Evolutionary conservation across 2,888 invertebrate genomes (phyloP).

Genomic region (Anaspis maculata): DNA sequence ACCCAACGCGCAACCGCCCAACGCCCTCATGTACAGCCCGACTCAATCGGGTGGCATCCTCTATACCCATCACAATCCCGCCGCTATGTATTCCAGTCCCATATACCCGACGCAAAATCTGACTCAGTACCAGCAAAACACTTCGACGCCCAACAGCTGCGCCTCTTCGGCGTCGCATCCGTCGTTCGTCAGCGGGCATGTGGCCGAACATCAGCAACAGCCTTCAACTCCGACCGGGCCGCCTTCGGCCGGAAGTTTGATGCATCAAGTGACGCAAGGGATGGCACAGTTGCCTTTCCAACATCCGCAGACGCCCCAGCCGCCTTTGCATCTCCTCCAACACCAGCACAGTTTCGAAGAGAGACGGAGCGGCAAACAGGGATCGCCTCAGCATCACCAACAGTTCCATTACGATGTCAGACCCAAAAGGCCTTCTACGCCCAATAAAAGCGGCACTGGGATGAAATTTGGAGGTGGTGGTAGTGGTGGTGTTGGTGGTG

Average conservation of each 20-base stretch:
- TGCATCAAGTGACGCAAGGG: too few species aligned
- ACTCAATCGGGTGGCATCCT: slow-evolving; percentile 29
- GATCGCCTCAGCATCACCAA: background rate
- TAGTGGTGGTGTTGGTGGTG: too few species aligned
- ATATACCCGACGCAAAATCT: slow-evolving; percentile 8
- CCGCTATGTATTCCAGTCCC: slow-evolving; percentile 10
- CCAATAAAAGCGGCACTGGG: slow-evolving; percentile 21
- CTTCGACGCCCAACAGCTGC: slow-evolving; percentile 32
- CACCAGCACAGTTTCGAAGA: too few species aligned
- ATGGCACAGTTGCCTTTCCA: too few species aligned
- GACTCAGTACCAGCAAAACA: slow-evolving; percentile 23
- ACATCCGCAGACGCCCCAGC: too few species aligned
- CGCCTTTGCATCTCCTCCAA: too few species aligned
- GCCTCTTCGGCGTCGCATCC: slow-evolving; percentile 20
- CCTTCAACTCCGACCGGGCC: too few species aligned
- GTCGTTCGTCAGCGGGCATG: too few species aligned
- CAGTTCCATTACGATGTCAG: slow-evolving; percentile 15
- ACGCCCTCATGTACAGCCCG: slow-evolving; percentile 21
- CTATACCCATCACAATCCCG: slow-evolving; percentile 27
- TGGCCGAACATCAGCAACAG: too few species aligned
- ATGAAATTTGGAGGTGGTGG: slow-evolving; percentile 19
- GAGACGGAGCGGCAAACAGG: slow-evolving; percentile 11
- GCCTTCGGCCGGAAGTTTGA: too few species aligned
- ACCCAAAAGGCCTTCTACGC: slow-evolving; percentile 18
- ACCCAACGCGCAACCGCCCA: slow-evolving; percentile 20